These are phyloP conservation scores for Ericerus pela DNA, from an alignment of 1,140 invertebrate genomes.

Conservation along the genomic window DNA sequence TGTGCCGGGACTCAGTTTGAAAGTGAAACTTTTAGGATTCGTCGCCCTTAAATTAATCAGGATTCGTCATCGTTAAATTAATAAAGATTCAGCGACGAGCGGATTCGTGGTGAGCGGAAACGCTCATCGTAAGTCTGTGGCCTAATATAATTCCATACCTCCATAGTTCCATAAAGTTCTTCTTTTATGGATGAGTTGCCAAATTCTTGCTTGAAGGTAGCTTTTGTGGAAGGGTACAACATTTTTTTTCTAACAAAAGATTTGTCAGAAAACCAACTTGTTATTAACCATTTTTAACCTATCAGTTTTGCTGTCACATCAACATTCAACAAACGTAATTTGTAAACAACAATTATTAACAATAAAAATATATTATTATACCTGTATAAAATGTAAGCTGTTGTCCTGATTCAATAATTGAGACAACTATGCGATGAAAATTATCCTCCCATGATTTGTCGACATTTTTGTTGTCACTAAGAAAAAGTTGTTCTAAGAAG, in stretches of 20 bases:
- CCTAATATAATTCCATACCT: slow-evolving; percentile 36
- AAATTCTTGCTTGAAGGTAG: slow-evolving; percentile 94
- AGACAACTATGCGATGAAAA: slow-evolving; percentile 64
- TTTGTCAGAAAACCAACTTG: slow-evolving; percentile 87
- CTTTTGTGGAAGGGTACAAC: slow-evolving; percentile 96
- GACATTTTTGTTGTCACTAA: slow-evolving; percentile 47
- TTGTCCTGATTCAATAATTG: slow-evolving; percentile 65
- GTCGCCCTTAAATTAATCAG: no score
- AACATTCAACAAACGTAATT: slow-evolving; percentile 19
- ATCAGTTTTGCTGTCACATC: slow-evolving; percentile 60
- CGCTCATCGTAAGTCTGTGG: no score
- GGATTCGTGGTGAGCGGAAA: no score
- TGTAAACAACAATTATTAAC: slow-evolving; percentile 1
- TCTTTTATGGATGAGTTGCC: slow-evolving; percentile 77
- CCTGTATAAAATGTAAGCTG: slow-evolving; percentile 84
- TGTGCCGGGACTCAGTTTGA: no score
- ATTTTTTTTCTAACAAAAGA: slow-evolving; percentile 88
- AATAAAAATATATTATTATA: slow-evolving; percentile 29
- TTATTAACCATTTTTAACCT: slow-evolving; percentile 86
- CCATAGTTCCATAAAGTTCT: slow-evolving; percentile 71
- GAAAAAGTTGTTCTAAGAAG: slow-evolving; percentile 57
- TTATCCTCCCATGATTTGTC: slow-evolving; percentile 72
- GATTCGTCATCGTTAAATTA: no score
- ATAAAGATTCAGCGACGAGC: no score
- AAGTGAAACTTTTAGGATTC: no score